Base-by-base conservation (phyloP, 1,140 invertebrate species). In the Rhopalosiphum maidis region DNA sequence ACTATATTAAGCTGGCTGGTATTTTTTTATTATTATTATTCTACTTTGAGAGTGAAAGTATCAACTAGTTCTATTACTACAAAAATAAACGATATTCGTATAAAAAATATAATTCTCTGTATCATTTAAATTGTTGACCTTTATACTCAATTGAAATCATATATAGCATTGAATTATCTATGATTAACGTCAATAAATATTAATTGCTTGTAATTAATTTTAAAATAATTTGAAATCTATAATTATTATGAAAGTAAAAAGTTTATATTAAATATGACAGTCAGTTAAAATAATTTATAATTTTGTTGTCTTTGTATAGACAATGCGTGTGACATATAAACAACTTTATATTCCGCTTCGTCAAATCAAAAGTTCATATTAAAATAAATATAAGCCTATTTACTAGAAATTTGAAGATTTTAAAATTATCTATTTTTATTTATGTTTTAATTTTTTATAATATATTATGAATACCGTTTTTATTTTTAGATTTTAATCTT, bases 1-100 rank as follows among this genome's bases (percentile, higher is more conserved):
- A 22, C 35, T 90, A 41, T 55, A 55, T 41, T 88, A 18, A 88
- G 46, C 54, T 37, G 87, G 35, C 35, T 89, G 86, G 48, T 89
- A 54, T 41, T 60, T 54, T 90, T 41, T 60, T 18, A 35, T 90
- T 89, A 11, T 55, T 90, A 15, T 90, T 41, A 18, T 88, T 55
- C 25, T 54, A 6, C 35, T 88, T 11, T 23, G 35, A 60, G 51
- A 90, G 88, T 90, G 88, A 90, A 90, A 90, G 88, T 90, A 48
- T 48, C 11, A 5, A 60, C 11, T 54, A 15, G 30, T 48, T 41
- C 51, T 23, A 37, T n/a, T 4, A 22, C 37, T 89, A 51, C 87
- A 89, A 55, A 89, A 87, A 48, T 87, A 87, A 22, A 87, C 4
- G 15, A 87, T 48, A 87, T 30, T 48, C 41, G 15, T 88, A 37